These are phyloP conservation scores for Manis javanica DNA, from an alignment of 2,797 vertebrate genomes.

Conservation along the genomic window DNA sequence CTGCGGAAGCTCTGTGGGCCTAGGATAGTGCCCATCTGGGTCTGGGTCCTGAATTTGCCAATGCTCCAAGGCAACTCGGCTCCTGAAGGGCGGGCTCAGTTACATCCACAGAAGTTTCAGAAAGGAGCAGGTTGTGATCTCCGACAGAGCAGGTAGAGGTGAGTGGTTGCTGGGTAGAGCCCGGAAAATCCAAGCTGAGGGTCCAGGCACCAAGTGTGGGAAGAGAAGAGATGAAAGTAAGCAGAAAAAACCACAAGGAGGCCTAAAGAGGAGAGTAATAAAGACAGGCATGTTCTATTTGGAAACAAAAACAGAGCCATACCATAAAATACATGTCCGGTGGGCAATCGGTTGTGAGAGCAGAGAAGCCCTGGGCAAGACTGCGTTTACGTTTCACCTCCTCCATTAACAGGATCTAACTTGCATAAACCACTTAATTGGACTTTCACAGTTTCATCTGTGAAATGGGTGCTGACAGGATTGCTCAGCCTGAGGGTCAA, in stretches of 20 bases:
- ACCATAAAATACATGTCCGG: not conserved
- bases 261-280: not conserved
- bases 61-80: not conserved
- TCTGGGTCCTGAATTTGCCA: not conserved
- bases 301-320: not conserved
- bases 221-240: not conserved
- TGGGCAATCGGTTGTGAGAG: not conserved
- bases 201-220: not conserved
- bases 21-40: not conserved
- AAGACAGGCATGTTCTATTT: not conserved
- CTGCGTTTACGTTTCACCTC: not conserved
- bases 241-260: not conserved
- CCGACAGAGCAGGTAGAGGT: not conserved
- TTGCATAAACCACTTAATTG: not conserved
- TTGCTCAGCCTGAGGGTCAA: not conserved
- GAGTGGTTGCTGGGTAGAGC: not conserved
- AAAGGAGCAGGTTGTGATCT: not conserved
- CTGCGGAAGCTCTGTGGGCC: no score
- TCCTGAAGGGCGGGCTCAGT: not conserved
- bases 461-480: not conserved
- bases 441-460: not conserved
- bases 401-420: not conserved
- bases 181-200: not conserved
- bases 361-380: not conserved
- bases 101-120: not conserved